Evolutionary conservation across 2,797 vertebrate genomes (phyloP).

Genomic region (Sebastes itinus): DNA sequence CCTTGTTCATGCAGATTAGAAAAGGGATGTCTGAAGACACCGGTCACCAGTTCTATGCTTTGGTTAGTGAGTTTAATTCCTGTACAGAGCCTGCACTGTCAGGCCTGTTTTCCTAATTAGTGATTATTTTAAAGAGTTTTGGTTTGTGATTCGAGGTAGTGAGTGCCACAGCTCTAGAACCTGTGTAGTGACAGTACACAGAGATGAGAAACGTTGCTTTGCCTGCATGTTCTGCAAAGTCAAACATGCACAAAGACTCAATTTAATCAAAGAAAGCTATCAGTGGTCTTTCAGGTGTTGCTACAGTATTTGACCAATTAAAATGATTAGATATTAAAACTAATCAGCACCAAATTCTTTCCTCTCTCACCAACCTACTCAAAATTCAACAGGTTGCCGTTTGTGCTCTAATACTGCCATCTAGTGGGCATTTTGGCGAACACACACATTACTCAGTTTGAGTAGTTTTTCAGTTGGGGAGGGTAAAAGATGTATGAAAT

Average conservation of each 20-base stretch:
- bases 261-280: background rate
- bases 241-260: background rate
- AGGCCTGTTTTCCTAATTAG: background rate
- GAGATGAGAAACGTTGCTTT: background rate
- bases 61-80: slow-evolving; percentile 78
- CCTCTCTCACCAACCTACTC: background rate
- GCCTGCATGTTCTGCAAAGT: background rate
- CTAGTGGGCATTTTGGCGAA: background rate
- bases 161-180: background rate
- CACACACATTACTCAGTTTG: background rate
- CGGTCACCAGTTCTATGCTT: slow-evolving; percentile 85
- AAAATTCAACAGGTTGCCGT: background rate
- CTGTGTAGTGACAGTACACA: background rate
- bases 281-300: background rate
- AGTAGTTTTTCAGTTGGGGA: too few species aligned
- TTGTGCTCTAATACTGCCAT: background rate
- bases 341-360: background rate
- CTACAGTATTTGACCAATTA: background rate
- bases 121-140: background rate
- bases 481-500: background rate
- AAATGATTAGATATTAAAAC: background rate
- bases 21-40: slow-evolving; percentile 88
- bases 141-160: background rate
- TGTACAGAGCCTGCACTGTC: background rate
- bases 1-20: slow-evolving; percentile 92